Base-by-base conservation (phyloP, 2,797 vertebrate genomes). In the Bradypus variegatus region DNA sequence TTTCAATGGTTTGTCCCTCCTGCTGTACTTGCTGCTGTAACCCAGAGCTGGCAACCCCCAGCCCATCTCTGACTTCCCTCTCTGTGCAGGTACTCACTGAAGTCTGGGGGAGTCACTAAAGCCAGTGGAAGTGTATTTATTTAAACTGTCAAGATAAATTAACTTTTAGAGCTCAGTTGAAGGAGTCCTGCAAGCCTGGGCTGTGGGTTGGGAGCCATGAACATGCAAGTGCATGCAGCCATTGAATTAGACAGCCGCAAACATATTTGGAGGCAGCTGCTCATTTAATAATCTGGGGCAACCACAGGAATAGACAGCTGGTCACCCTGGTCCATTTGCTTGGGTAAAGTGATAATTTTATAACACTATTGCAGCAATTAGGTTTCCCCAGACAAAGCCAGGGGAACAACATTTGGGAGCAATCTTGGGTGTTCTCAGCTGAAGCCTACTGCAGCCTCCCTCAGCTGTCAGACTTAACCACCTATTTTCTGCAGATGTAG, bases 221-320 rank as follows among this genome's bases (percentile, higher is more conserved):
- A 97, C 97, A 97, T 97, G 96, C 96, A 97, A 95, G 88, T 58
- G 25, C 97, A 97, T 81, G 88, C 83, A 87, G 91, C 96, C 96
- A 85, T 95, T 93, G 96, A 97, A 97, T 96, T 97, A 97, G 96
- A 94, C 31, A 69, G 95, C 97, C 94, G 95, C 95, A 95, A 96
- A 96, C 97, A 94, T 96, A 95, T 96, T 97, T 96, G 95, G 91
- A 97, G 95, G 96, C 97, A 97, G 97, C 97, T 97, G 97, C 96
- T 97, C 95, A 96, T 96, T 97, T 97, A 97, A 97, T 97, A 97
- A 97, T 96, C 97, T 95, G 96, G 95, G 96, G 95, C 96, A 96
- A 96, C 96, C 96, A 92, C 95, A 96, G 95, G 96, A 96, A 96
- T 85, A 96, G 96, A 94, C 55, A 91, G 94, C 94, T 9, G 5